phyloP scores from a whole-genome alignment of 30 jellyfish, hydroid and myxozoan genomes.

The Mastigias papua region DNA sequence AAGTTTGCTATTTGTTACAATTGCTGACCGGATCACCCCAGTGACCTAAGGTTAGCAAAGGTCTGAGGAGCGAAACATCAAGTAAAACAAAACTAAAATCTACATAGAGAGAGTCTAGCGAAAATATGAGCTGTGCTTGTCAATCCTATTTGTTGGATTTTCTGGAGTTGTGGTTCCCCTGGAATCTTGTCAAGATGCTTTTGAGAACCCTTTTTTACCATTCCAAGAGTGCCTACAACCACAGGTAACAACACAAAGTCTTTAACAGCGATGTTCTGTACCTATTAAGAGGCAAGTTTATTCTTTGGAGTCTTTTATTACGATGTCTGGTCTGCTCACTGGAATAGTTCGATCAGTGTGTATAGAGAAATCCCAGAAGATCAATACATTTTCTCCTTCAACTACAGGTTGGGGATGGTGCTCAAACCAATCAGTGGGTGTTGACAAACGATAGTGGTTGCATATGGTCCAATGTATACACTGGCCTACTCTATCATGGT shows the following conservation, averaged over 20 bases:
- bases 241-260: conserved; percentile 52
- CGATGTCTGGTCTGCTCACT: conserved; percentile 61
- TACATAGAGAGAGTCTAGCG: conserved; percentile 10
- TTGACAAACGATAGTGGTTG: neutral
- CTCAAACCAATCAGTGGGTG: conserved; percentile 31
- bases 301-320: conserved; percentile 3
- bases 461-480: conserved; percentile 23
- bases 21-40: neutral
- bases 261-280: conserved; percentile 21
- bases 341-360: conserved; percentile 43
- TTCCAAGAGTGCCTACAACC: conserved; percentile 26
- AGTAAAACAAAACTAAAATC: neutral
- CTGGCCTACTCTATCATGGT: conserved; percentile 15
- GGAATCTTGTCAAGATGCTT: conserved; percentile 26
- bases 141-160: conserved; percentile 29
- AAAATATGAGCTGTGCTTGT: conserved; percentile 39
- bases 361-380: conserved; percentile 36
- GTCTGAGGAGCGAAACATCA: neutral
- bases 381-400: conserved; percentile 18
- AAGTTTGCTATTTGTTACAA: neutral
- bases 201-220: conserved; percentile 9
- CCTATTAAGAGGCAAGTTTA: conserved; percentile 28
- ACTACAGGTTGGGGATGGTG: conserved; percentile 50
- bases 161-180: conserved; percentile 29
- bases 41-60: neutral